Evolutionary conservation across 2,888 invertebrate species (phyloP), one percentile per base, ranked within the genome.

Genomic region (Nebria salina): DNA sequence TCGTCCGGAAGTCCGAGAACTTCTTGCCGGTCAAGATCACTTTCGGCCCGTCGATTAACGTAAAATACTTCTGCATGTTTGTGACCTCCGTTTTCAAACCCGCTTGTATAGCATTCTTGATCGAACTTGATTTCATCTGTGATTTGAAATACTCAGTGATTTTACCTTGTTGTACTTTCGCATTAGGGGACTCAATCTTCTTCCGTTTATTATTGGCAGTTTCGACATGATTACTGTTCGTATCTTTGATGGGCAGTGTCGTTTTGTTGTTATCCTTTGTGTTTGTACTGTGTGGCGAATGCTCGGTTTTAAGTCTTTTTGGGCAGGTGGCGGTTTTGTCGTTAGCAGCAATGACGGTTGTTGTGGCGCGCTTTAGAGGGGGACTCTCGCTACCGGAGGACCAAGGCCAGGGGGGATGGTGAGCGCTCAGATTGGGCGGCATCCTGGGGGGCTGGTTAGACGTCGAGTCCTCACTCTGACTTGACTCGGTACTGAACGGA

Each of bases 111-210:
- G 13, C 13, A 54, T 54, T 54, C 13, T 54, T 54, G 4, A 54
- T 54, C 13, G 54, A 6, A 54, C 8, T 54, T 54, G 94, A 92
- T 89, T 95, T 96, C 91, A 95, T 93, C 89, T 95, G 95, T 83
- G 95, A 93, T 88, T 94, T 96, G 88, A 95, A 96, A 88, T 94
- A 96, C 86, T 95, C 95, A 41, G 95, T 95, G 87, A 96, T 96
- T 89, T 95, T 95, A 75, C 95, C 95, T 88, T 95, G 95, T 83
- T 89, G 88, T 84, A 90, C 89, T 82, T 87, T 87, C 43, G 82
- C 81, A 72, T 75, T 68, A 43, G 76, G 11, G 20, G 82, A 73
- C 81, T 78, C 72, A 74, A 76, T 72, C 25, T 74, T 43, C 79
- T 72, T 72, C 76, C 72, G 65, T 80, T 81, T 82, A 26, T 83